Evolutionary conservation across 1,140 invertebrate species (phyloP).

Genomic region (Drosophila nigrodunni): DNA sequence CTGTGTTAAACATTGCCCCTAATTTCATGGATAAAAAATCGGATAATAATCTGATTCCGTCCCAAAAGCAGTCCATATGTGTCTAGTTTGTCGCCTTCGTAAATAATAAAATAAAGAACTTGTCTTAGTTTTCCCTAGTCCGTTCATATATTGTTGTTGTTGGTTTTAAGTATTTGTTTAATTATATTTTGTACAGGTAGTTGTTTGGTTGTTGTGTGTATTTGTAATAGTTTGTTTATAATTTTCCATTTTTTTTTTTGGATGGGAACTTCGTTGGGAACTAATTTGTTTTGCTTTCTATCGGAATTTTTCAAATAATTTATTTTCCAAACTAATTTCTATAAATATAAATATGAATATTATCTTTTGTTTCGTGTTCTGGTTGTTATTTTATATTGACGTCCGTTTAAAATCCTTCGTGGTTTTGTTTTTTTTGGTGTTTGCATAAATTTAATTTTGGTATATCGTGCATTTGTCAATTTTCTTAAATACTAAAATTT

Average conservation of each 20-base stretch:
- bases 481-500: slow-evolving; percentile 57
- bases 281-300: slow-evolving; percentile 9
- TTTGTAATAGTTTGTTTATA: slow-evolving; percentile 13
- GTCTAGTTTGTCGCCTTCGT: slow-evolving; percentile 44
- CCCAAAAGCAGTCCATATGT: slow-evolving; percentile 47
- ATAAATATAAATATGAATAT: neutral
- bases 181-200: slow-evolving; percentile 69
- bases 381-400: slow-evolving; percentile 44
- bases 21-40: neutral
- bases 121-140: slow-evolving; percentile 53
- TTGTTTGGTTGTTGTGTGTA: slow-evolving; percentile 67
- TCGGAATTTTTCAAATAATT: slow-evolving; percentile 3
- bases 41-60: slow-evolving; percentile 23
- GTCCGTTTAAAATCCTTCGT: slow-evolving; percentile 83
- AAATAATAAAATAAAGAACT: slow-evolving; percentile 50
- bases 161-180: slow-evolving; percentile 52
- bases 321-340: neutral
- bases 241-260: slow-evolving; percentile 20
- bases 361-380: slow-evolving; percentile 12
- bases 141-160: slow-evolving; percentile 32
- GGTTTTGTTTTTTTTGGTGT: slow-evolving; percentile 27
- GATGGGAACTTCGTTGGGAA: slow-evolving; percentile 46
- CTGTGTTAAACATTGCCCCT: neutral
- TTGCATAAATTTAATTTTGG: slow-evolving; percentile 27
- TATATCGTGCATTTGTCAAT: slow-evolving; percentile 43